Evolutionary conservation across 2,888 invertebrate species (phyloP), one percentile per base, ranked within the genome.

Genomic region (Hyposoter didymator): DNA sequence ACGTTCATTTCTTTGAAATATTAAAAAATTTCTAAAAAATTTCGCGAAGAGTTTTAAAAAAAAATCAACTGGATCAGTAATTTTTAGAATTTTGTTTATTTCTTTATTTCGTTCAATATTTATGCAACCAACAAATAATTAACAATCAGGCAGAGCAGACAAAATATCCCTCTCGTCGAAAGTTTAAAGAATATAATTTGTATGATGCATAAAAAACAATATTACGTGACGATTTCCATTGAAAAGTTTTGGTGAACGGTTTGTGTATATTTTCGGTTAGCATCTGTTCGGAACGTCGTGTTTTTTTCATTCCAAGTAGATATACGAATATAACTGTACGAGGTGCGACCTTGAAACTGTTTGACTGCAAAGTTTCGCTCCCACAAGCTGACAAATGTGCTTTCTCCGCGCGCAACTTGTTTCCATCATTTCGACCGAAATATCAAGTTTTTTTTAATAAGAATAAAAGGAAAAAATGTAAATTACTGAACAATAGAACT

Each of bases 321-420:
- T 17, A 45, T 45, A 69, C 45, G 45, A 47, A 69, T 69, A 66
- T 43, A 39, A n/a, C 35, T 19, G 22, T 22, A 28, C 22, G 45
- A 7, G 0, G 14, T 14, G 0, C 28, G 69, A 28, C 69, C 69
- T 45, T 69, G 69, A 69, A 69, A 69, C 69, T 28, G 43, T 69
- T 47, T 28, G 7, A 69, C 22, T 47, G 43, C 69, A 69, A 22
- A 7, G 28, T 69, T 14, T n/a, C 1, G 22, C 69, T 45, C 22
- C 14, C 28, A n/a, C 22, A 28, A 28, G 17, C 28, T 28, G 28
- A 59, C 28, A 59, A 59, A 59, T 14, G 4, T 59, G 28, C 14
- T 59, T 59, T 59, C 28, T 59, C 5, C 14, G 14, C 28, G 14
- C 59, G 39, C 28, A 28, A 14, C 12, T 8, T 28, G 28, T 22